A percentile compares a stretch with the other conserved stretches of the same genome.
Evolutionary conservation across 2,888 invertebrate species (phyloP).

Genomic region (Nomada hirtipes): DNA sequence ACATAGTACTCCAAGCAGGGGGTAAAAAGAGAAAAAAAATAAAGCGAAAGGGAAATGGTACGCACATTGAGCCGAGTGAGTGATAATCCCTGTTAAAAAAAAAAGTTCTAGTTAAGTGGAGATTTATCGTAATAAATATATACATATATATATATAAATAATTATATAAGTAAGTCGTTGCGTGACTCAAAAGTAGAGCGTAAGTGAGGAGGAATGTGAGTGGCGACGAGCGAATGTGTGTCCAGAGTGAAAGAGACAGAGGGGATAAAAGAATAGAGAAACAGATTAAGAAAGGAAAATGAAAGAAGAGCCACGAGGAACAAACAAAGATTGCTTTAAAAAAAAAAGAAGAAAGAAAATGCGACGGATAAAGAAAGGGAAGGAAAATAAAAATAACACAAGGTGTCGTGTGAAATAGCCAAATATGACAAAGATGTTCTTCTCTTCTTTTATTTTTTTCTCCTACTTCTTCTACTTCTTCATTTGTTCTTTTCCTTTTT

Average conservation of each 20-base stretch:
- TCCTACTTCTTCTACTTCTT: slow-evolving; percentile 54
- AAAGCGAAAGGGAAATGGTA: slow-evolving; percentile 67
- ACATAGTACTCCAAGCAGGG: slow-evolving; percentile 25
- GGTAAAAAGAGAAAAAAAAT: not conserved
- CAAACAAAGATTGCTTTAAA: not conserved
- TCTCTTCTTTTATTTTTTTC: slow-evolving; percentile 60
- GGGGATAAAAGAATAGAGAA: slow-evolving; percentile 8
- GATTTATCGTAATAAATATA: slow-evolving; percentile 72
- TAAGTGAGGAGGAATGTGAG: slow-evolving; percentile 53
- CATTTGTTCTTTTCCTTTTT: slow-evolving; percentile 5
- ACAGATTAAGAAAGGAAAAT: not conserved
- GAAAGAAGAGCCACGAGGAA: not conserved
- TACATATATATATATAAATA: slow-evolving; percentile 54
- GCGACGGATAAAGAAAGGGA: slow-evolving; percentile 20
- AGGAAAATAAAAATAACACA: slow-evolving; percentile 25
- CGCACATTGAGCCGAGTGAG: slow-evolving; percentile 79
- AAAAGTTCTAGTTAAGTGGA: slow-evolving; percentile 67
- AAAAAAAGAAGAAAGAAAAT: not conserved
- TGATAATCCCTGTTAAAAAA: slow-evolving; percentile 76
- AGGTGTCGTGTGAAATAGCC: slow-evolving; percentile 77
- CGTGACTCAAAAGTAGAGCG: slow-evolving; percentile 53
- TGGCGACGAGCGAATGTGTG: slow-evolving; percentile 43
- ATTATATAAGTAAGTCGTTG: slow-evolving; percentile 54
- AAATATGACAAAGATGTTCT: slow-evolving; percentile 80
- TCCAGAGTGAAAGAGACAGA: slow-evolving; percentile 22